Evolutionary conservation across 1,140 invertebrate genomes (phyloP).

Genomic region (Archegozetes longisetosus): DNA sequence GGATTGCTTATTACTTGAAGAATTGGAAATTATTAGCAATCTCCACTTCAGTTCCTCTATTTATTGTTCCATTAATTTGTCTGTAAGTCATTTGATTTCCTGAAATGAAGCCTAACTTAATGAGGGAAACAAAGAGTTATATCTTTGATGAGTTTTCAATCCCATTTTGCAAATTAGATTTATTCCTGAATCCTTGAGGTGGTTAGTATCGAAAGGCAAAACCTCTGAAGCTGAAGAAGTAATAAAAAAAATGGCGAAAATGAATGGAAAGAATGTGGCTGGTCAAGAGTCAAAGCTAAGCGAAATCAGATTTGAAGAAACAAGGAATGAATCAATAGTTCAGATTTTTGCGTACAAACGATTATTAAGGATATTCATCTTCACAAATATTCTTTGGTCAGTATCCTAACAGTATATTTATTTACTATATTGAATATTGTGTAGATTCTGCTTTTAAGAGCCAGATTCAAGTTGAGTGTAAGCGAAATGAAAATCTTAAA

Average conservation of each 20-base stretch:
- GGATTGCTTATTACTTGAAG: conserved; percentile 5
- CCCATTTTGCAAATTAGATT: conserved; percentile 21
- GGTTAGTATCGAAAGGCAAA: conserved; percentile 63
- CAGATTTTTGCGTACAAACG: background rate
- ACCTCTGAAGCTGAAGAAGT: conserved; percentile 57
- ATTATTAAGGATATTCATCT: conserved; percentile 1
- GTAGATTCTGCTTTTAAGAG: no score
- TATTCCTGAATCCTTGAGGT: conserved; percentile 33
- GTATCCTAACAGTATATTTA: no score
- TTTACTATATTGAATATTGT: no score
- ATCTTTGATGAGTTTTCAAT: no score
- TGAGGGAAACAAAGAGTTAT: no score
- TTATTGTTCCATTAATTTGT: conserved; percentile 3
- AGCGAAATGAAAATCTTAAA: no score
- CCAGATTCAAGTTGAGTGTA: no score
- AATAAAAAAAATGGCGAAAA: conserved; percentile 54
- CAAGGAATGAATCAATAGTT: background rate
- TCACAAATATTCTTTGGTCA: background rate
- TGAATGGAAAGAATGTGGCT: conserved; percentile 55
- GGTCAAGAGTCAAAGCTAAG: conserved; percentile 29
- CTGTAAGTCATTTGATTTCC: conserved; percentile 6
- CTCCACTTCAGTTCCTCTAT: conserved; percentile 1
- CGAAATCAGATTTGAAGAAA: background rate
- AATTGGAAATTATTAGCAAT: conserved; percentile 12
- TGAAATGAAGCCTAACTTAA: background rate